Base-by-base conservation (phyloP, 2,888 invertebrate genomes). In the Saturnia japonica region DNA sequence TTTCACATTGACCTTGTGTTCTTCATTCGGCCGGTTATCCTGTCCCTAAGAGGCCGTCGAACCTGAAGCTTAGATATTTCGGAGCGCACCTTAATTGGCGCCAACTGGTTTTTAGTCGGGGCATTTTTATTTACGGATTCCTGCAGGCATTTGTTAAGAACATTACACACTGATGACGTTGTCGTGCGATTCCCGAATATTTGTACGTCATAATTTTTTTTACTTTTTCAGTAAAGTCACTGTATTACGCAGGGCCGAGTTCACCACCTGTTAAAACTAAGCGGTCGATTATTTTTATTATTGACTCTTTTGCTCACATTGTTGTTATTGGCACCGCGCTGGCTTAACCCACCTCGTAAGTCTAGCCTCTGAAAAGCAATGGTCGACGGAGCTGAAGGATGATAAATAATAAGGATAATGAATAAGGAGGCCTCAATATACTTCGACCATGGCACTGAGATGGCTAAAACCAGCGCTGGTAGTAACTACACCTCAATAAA, bases 91-190 rank as follows among this genome's bases (percentile, higher is more conserved):
- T 85, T 90, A 88, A 88, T 88, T 87, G 87, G 84, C 83, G 84
- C 83, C 84, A 86, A 86, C 78, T 84, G 83, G 84, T 85, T 89
- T 90, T 88, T 85, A 86, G 86, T 78, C 78, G 78, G 85, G 34
- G 86, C 83, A 88, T 91, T 90, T 90, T 90, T 90, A 91, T 91
- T 90, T 90, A 89, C 85, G 86, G 83, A 88, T 87, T 84, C 90
- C 85, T 82, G 74, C 80, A 78, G 82, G 74, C 77, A 77, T 85
- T 83, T 85, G 82, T 82, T 78, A 78, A 78, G 79, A 77, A 76
- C 81, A 78, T 80, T 78, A 78, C 79, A 67, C 75, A 85, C 72
- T 47, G 47, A 19, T 47, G 7, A 47, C 74, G 76, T 74, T 68
- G 34, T 34, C 34, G 34, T 34, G 34, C 72, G 68, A 51, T 43